phyloP scores from a whole-genome alignment of 2,113 vertebrate species.

The Fulica atra region DNA sequence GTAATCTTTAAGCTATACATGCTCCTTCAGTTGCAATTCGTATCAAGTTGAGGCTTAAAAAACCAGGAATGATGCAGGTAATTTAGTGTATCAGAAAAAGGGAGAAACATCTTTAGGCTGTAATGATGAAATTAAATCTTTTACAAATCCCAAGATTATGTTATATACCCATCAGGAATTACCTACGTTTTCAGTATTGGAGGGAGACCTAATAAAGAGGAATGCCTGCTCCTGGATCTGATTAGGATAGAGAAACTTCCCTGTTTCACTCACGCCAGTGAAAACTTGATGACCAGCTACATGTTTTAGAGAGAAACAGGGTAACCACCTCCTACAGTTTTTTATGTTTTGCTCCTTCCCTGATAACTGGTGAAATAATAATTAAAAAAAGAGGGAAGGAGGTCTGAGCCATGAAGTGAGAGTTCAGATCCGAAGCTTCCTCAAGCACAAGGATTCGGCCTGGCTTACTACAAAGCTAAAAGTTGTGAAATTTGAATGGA shows the following conservation, averaged over 20 bases:
- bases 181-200: background rate
- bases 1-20: background rate
- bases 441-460: background rate
- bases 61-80: background rate
- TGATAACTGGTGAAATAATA: background rate
- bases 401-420: background rate
- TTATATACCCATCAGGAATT: background rate
- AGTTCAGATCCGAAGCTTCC: background rate
- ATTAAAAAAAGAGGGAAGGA: background rate
- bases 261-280: background rate
- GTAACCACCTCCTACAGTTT: background rate
- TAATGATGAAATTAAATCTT: background rate
- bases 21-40: background rate
- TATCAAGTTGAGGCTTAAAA: background rate
- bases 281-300: background rate
- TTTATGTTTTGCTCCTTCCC: background rate
- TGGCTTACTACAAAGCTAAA: background rate
- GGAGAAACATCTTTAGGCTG: background rate
- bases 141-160: background rate
- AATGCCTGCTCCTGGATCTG: background rate
- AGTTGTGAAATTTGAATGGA: constrained; percentile 18
- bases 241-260: background rate
- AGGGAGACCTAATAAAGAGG: background rate
- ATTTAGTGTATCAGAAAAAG: background rate
- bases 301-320: background rate